These are phyloP conservation scores for Phyllostomus hastatus DNA, from an alignment of 2,113 vertebrate species.

Conservation along the genomic window DNA sequence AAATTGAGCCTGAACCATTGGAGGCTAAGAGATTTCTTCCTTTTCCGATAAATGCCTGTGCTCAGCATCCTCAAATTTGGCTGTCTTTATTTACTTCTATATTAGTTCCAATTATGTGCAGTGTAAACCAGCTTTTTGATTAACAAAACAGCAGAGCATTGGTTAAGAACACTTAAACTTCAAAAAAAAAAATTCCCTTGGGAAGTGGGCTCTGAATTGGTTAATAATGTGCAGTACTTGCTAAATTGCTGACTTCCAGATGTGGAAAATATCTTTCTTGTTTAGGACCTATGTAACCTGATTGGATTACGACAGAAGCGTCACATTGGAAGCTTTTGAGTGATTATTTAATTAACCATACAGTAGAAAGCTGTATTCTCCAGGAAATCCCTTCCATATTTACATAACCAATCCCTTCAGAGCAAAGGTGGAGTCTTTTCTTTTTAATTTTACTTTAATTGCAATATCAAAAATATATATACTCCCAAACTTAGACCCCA, in stretches of 20 bases:
- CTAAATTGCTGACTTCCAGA: slow-evolving; percentile 91
- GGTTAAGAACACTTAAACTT: slow-evolving; percentile 85
- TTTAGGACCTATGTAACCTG: slow-evolving; percentile 87
- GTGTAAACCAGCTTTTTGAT: slow-evolving; percentile 82
- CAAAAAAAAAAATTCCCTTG: slow-evolving; percentile 80
- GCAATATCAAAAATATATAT: slow-evolving; percentile 79
- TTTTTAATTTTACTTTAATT: slow-evolving; percentile 78
- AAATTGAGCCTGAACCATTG: slow-evolving; percentile 68
- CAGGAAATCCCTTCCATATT: slow-evolving; percentile 89
- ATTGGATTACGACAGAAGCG: slow-evolving; percentile 91
- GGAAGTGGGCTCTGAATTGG: slow-evolving; percentile 88
- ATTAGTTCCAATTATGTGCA: slow-evolving; percentile 78
- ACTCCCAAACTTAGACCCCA: slow-evolving; percentile 78
- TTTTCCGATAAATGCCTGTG: slow-evolving; percentile 59
- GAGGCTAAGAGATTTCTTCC: slow-evolving; percentile 63
- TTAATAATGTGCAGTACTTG: slow-evolving; percentile 90
- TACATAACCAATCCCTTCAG: slow-evolving; percentile 95
- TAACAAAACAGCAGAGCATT: slow-evolving; percentile 81
- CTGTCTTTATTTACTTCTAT: slow-evolving; percentile 80
- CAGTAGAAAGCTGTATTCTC: slow-evolving; percentile 91
- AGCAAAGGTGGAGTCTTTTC: slow-evolving; percentile 90
- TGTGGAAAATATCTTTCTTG: slow-evolving; percentile 90
- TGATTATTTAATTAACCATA: slow-evolving; percentile 99
- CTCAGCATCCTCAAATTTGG: slow-evolving; percentile 79
- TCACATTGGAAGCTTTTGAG: slow-evolving; percentile 93